Evolutionary conservation across 2,888 invertebrate genomes (phyloP).

Genomic region (Cerastoderma edule): DNA sequence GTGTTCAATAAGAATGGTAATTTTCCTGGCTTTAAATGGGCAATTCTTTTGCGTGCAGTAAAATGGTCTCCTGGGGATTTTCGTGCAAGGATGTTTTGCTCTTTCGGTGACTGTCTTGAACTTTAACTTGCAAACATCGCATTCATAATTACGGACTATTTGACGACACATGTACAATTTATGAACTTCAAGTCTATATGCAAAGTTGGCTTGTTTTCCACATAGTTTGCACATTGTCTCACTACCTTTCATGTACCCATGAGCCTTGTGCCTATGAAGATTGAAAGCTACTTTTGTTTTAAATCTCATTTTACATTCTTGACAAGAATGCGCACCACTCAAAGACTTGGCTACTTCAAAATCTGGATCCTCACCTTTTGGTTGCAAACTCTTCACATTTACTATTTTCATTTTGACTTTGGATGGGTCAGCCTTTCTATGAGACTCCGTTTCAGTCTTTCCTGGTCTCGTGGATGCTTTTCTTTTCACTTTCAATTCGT

Average conservation of each 20-base stretch:
- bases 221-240: constrained; percentile 36
- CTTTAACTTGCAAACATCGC: constrained; percentile 23
- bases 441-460: too few relatives aligned
- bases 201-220: constrained; percentile 36
- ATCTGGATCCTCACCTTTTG: neutral
- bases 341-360: neutral
- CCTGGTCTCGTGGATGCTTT: too few relatives aligned
- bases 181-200: constrained; percentile 44
- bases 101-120: constrained; percentile 29
- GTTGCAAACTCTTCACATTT: neutral
- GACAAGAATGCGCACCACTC: constrained; percentile 16
- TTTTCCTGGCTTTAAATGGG: constrained; percentile 22
- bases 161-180: constrained; percentile 37
- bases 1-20: constrained; percentile 41
- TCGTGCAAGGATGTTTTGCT: constrained; percentile 38
- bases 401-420: constrained; percentile 15
- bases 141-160: constrained; percentile 23
- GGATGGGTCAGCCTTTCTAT: too few relatives aligned
- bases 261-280: constrained; percentile 37
- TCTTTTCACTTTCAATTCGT: too few relatives aligned
- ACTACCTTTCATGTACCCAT: constrained; percentile 17
- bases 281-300: constrained; percentile 38
- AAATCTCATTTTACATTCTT: constrained; percentile 30
- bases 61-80: constrained; percentile 28
- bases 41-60: constrained; percentile 36